These are phyloP conservation scores for Sebastes matsubarae DNA, from an alignment of 2,797 vertebrate species.

Conservation along the genomic window DNA sequence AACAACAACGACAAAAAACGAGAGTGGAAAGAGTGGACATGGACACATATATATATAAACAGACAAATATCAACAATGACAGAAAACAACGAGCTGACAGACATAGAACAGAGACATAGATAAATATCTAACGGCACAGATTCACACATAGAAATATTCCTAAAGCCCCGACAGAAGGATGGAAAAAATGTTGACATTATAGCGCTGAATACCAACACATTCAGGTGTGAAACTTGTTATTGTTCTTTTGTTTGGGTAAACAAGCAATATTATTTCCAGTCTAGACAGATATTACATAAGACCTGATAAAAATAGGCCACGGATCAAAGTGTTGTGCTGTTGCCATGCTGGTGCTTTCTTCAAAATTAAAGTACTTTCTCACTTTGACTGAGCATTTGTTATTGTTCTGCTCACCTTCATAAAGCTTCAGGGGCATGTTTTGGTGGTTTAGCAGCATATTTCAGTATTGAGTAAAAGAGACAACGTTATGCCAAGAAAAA, in stretches of 20 bases:
- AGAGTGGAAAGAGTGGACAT: too few relatives aligned
- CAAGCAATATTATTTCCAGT: conserved; percentile 6
- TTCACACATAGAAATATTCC: not conserved
- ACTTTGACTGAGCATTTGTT: not conserved
- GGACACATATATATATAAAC: too few relatives aligned
- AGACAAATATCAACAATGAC: too few relatives aligned
- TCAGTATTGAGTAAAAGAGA: not conserved
- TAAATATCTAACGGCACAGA: not conserved
- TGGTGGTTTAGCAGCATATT: too few relatives aligned
- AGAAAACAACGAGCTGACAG: too few relatives aligned
- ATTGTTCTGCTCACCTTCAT: not conserved
- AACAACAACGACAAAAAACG: too few relatives aligned
- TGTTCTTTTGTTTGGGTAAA: conserved; percentile 15
- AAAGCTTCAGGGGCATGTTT: not conserved
- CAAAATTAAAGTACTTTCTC: not conserved
- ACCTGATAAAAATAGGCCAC: conserved; percentile 30
- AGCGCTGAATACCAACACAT: not conserved
- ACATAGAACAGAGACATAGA: too few relatives aligned
- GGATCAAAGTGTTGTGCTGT: conserved; percentile 4
- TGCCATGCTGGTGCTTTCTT: conserved; percentile 2
- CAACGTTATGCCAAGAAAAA: not conserved
- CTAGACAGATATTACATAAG: conserved; percentile 49
- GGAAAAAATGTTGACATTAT: not conserved
- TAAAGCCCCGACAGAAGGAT: not conserved
- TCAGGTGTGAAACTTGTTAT: not conserved